These are phyloP conservation scores for Gonatopus flavifemur DNA, from an alignment of 1,140 invertebrate species.

Conservation along the genomic window DNA sequence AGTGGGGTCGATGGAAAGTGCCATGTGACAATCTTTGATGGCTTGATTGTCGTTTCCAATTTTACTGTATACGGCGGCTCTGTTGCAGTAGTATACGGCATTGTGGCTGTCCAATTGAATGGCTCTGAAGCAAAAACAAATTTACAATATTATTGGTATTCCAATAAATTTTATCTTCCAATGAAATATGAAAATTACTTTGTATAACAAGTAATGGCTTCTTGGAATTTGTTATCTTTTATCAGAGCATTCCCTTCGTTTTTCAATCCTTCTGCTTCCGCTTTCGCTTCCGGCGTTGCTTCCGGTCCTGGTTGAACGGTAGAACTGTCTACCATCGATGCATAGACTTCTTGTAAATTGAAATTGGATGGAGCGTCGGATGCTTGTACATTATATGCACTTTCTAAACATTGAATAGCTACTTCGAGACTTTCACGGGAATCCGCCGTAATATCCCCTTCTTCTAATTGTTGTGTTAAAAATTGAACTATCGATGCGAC, in stretches of 20 bases:
- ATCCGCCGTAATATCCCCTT: conserved; percentile 60
- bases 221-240: conserved; percentile 76
- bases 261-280: conserved; percentile 75
- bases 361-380: conserved; percentile 55
- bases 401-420: conserved; percentile 82
- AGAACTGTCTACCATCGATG: conserved; percentile 49
- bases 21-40: conserved; percentile 86
- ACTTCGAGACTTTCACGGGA: conserved; percentile 81
- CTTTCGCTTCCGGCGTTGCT: conserved; percentile 60
- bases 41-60: conserved; percentile 78
- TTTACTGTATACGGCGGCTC: conserved; percentile 89
- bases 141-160: conserved; percentile 4
- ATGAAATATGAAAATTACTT: conserved; percentile 54
- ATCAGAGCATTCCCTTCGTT: conserved; percentile 86
- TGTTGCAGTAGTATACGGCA: conserved; percentile 93
- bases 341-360: conserved; percentile 55
- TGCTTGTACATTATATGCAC: conserved; percentile 69
- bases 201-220: conserved; percentile 81
- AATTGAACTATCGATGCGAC: conserved; percentile 53
- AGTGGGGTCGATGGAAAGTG: conserved; percentile 82
- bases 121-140: conserved; percentile 64
- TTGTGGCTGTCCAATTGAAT: conserved; percentile 83
- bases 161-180: not conserved
- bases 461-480: conserved; percentile 50
- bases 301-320: conserved; percentile 22